phyloP scores from a whole-genome alignment of 2,888 invertebrate species.

The Orgyia antiqua region DNA sequence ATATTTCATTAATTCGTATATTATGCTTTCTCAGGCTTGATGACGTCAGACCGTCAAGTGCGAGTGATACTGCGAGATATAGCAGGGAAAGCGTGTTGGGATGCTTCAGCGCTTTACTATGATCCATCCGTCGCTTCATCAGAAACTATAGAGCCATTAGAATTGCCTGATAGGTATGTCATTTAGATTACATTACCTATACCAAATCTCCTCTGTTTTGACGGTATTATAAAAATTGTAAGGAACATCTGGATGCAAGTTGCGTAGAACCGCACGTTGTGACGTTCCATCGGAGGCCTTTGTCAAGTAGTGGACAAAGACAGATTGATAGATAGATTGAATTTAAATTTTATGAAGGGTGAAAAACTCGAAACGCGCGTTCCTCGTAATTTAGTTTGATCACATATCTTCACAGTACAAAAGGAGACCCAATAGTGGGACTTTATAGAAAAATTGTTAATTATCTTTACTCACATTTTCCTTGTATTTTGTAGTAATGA shows the following conservation, averaged over 20 bases:
- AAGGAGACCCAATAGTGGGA: not conserved
- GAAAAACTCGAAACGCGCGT: no score
- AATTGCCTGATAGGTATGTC: constrained; percentile 44
- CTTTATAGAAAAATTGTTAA: not conserved
- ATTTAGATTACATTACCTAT: no score
- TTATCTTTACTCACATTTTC: no score
- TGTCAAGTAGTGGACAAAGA: no score
- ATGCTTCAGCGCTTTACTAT: constrained; percentile 93
- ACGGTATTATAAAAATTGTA: not conserved
- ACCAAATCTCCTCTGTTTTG: not conserved
- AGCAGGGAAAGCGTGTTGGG: constrained; percentile 97
- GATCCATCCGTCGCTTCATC: constrained; percentile 75
- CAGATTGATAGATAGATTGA: no score
- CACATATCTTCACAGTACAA: no score
- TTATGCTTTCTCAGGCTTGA: constrained; percentile 75
- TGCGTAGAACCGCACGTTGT: no score
- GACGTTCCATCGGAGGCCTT: no score
- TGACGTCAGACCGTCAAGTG: constrained; percentile 89
- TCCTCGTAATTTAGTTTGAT: no score
- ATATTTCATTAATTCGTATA: no score
- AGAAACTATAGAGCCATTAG: constrained; percentile 37
- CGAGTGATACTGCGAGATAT: constrained; percentile 92
- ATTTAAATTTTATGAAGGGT: no score
- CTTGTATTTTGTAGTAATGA: constrained; percentile 37
- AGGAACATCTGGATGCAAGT: no score